Evolutionary conservation across 1,140 invertebrate genomes (phyloP).

Genomic region (Gerris buenoi): DNA sequence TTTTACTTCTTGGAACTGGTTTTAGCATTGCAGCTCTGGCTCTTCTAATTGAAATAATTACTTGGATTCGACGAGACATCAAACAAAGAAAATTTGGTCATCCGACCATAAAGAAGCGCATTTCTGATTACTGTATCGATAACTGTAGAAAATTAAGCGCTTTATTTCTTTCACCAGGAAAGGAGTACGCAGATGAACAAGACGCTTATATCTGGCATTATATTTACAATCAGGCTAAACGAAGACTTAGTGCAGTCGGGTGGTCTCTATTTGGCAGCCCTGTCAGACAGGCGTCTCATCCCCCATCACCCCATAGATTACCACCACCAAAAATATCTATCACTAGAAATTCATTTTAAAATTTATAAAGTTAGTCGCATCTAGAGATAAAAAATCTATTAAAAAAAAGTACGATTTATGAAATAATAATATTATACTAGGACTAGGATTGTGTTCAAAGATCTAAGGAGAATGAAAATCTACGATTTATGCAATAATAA

Average conservation of each 20-base stretch:
- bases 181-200: not conserved
- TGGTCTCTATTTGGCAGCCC: not conserved
- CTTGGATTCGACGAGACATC: constrained; percentile 5
- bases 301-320: not conserved
- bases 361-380: too few species aligned
- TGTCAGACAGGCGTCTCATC: not conserved
- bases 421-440: too few species aligned
- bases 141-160: not conserved
- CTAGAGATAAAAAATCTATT: too few species aligned
- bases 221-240: not conserved
- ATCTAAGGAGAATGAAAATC: too few species aligned
- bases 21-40: constrained; percentile 37
- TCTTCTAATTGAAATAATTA: constrained; percentile 18
- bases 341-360: not conserved
- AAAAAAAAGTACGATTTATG: too few species aligned
- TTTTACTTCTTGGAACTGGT: constrained; percentile 48
- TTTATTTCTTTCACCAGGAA: not conserved
- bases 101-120: not conserved
- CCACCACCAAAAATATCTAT: not conserved
- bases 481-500: too few species aligned
- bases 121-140: not conserved
- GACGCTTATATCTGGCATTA: not conserved
- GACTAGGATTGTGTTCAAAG: too few species aligned
- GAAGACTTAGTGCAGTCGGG: not conserved
- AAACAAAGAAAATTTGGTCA: not conserved